Base-by-base conservation (phyloP, 2,113 vertebrate genomes). In the Ceratotherium simum region DNA sequence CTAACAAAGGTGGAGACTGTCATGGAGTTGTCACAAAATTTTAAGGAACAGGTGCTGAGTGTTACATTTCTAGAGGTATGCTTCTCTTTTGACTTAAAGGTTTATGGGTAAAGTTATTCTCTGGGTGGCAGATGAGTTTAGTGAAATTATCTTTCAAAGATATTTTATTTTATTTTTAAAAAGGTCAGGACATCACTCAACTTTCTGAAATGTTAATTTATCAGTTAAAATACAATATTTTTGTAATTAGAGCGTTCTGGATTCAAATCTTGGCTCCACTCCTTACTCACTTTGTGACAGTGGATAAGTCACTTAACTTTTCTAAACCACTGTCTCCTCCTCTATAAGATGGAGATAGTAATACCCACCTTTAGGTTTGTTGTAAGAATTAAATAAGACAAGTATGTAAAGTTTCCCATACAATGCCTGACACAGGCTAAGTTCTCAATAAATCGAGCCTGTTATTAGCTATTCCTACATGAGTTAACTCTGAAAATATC, bases 401-500 rank as follows among this genome's bases (percentile, higher is more conserved):
- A 90, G 31, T 33, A 64, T 79, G 2, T 73, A 18, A 80, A 75
- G 5, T 89, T 89, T 5, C 46, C n/a, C 64, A n/a, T 48, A 67
- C 1, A 29, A 46, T 64, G 13, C 5, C 11, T 64, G 46, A 13
- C n/a, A 54, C 39, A 29, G 7, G 36, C 31, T 31, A 65, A 91
- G 6, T 4, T 10, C 23, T 91, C 33, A 91, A 83, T 20, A 76
- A 82, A 25, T 25, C 31, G 29, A 93, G 33, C 5, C 21, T 84
- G 2, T 84, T 51, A 48, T 56, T 69, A 75, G 18, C 29, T 79
- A 60, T 91, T 73, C 1, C 8, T 79, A 39, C 20, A 14, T 79
- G 56, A 96, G 75, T 96, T 62, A 62, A 70, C 36, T 70, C 36
- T 46, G 60, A 76, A 69, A 95, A 65, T 88, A 20, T 33, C n/a